These are phyloP conservation scores for Chondrilla cf. caribensis DNA, from an alignment of 37 sponge, comb jelly and placozoan genomes.

Conservation along the genomic window DNA sequence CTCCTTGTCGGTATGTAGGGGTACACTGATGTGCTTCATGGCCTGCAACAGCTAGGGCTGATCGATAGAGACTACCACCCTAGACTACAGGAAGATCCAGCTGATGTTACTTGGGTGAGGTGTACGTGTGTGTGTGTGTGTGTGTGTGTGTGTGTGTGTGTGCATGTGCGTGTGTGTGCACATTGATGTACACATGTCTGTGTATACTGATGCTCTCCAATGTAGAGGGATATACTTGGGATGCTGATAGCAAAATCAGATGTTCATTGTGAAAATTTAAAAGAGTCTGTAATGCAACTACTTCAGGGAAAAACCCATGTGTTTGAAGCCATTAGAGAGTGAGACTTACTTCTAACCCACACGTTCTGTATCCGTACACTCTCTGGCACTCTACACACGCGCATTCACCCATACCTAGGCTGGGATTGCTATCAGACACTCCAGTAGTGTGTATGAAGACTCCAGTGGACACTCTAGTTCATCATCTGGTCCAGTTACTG, in stretches of 20 bases:
- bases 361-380: no score
- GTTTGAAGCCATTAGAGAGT: constrained; percentile 59
- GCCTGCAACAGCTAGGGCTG: constrained; percentile 59
- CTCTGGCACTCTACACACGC: no score
- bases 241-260: constrained; percentile 46
- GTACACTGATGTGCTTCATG: constrained; percentile 21
- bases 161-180: no score
- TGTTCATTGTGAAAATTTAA: constrained; percentile 22
- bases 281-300: constrained; percentile 37
- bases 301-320: constrained; percentile 36
- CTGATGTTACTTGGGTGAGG: constrained; percentile 68
- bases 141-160: no score
- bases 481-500: constrained; percentile 41
- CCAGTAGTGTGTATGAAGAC: constrained; percentile 37
- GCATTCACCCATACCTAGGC: no score
- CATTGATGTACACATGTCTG: no score
- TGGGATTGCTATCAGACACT: constrained; percentile 64
- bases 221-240: constrained; percentile 67
- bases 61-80: constrained; percentile 39
- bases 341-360: no score
- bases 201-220: no score
- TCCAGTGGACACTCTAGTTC: constrained; percentile 61
- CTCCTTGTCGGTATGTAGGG: no score
- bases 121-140: no score
- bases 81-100: constrained; percentile 43